A percentile compares a stretch with the other conserved stretches of the same genome.
Conservation (phyloP, 1,140 invertebrate species). For the Cherax destructor region DNA sequence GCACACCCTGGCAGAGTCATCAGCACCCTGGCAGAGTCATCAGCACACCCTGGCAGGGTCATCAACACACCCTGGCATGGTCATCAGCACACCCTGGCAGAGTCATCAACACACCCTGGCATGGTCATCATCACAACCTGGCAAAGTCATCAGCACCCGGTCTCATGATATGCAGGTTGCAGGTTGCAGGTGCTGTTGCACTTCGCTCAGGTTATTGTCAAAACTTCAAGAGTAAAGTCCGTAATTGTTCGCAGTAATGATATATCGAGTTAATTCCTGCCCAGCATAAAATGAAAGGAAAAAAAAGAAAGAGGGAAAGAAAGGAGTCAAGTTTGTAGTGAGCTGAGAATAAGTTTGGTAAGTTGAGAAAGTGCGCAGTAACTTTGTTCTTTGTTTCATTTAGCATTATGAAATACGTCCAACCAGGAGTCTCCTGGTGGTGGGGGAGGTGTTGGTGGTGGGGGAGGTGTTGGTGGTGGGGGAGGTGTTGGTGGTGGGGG, state of each 20-base stretch:
- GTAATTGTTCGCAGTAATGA: constrained; percentile 6
- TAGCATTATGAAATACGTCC: not conserved
- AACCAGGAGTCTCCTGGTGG: no score
- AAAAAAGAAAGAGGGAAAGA: not conserved
- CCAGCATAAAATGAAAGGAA: not conserved
- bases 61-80: no score
- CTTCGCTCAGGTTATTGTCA: not conserved
- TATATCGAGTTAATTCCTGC: not conserved
- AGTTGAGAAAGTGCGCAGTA: not conserved
- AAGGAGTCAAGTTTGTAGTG: not conserved
- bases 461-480: not conserved
- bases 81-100: no score
- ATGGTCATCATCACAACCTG: no score
- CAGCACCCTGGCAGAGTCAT: no score
- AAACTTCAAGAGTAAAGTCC: not conserved
- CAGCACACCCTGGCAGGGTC: no score
- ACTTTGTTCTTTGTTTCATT: not conserved
- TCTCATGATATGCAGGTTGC: not conserved
- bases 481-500: not conserved
- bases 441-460: not conserved
- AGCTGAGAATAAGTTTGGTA: constrained; percentile 9
- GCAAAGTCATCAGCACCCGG: no score
- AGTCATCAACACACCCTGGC: no score
- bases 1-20: no score
- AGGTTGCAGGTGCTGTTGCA: not conserved